Conservation (phyloP, 2,113 vertebrate genomes). For the Pterocles burchelli region DNA sequence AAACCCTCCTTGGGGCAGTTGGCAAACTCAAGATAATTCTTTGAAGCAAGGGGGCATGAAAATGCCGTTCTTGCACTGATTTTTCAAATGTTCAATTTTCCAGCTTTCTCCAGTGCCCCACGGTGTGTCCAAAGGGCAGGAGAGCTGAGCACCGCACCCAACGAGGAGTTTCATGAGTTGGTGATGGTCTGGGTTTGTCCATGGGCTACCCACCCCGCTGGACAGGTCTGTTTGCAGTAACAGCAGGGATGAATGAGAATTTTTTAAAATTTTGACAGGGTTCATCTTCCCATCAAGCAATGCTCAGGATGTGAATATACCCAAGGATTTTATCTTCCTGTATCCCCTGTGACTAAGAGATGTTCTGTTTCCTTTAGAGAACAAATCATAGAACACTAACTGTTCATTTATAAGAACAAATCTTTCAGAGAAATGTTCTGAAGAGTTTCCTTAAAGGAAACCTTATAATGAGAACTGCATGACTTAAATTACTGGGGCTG, state of each 20-base stretch:
- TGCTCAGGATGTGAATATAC: too few species aligned
- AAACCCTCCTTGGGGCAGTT: conserved; percentile 69
- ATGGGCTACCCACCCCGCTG: background rate
- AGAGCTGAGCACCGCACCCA: background rate
- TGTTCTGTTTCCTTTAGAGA: background rate
- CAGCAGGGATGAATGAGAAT: background rate
- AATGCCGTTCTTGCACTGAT: conserved; percentile 37
- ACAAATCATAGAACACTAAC: accelerated
- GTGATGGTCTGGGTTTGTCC: background rate
- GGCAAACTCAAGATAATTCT: conserved; percentile 71
- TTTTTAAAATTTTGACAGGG: background rate
- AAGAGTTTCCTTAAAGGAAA: background rate
- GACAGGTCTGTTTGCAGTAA: background rate
- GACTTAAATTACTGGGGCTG: background rate
- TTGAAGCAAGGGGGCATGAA: conserved; percentile 56
- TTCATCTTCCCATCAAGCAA: background rate
- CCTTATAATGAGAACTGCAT: background rate
- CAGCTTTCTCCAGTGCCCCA: background rate
- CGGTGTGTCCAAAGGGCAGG: conserved; percentile 6
- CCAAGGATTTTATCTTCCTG: background rate
- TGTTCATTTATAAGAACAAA: background rate
- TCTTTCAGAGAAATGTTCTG: background rate
- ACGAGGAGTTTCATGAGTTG: background rate
- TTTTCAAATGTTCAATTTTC: conserved; percentile 22
- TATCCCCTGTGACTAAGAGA: too few species aligned